Evolutionary conservation across 53 echinoderm and acorn worm species (phyloP), one percentile per base, ranked within the genome.

Genomic region (Echinarachnius parma): DNA sequence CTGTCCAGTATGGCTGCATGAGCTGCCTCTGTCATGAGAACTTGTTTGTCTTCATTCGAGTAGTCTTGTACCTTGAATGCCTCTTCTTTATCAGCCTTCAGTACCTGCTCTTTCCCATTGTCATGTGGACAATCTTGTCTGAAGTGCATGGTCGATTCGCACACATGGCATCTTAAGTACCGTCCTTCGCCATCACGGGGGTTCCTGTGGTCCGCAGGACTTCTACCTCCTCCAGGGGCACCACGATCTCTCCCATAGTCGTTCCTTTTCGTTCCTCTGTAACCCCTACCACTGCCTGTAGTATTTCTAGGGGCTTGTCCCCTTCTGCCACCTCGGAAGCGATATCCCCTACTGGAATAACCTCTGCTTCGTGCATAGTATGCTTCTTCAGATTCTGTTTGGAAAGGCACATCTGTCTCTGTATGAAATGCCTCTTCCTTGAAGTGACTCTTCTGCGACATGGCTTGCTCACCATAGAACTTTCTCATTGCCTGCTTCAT

Each of bases 21-120:
- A 28, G 82, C 82, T 39, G 75, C 53, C 28, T 75, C 82, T 30
- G 23, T 21, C 64, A 75, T 82, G 5, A 75, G 30, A 0, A 81
- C 81, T 31, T 82, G 32, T 0, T 53, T 62, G 26, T 82, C 82
- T 37, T 63, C 82, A 75, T 44, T 1, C 1, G 82, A 82, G 19
- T 82, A 82, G 37, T 75, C 75, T 35, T 82, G 53, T 28, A 81
- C 81, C 31, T 81, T 81, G 75, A 25, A 75, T 7, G 48, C 75
- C 55, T 75, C 62, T 11, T 34, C 64, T 54, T 57, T n/a, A 1
- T 20, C 39, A 44, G 1, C 28, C 37, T 9, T 15, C 19, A 49
- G 14, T 49, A 26, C 59, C 33, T 59, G n/a, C n/a, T 26, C 67
- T 18, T 4, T 44, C 27, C 14, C 28, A 4, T 15, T 26, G 13